These are phyloP conservation scores for Oryzias curvinotus DNA, from an alignment of 2,113 vertebrate species.

Conservation along the genomic window DNA sequence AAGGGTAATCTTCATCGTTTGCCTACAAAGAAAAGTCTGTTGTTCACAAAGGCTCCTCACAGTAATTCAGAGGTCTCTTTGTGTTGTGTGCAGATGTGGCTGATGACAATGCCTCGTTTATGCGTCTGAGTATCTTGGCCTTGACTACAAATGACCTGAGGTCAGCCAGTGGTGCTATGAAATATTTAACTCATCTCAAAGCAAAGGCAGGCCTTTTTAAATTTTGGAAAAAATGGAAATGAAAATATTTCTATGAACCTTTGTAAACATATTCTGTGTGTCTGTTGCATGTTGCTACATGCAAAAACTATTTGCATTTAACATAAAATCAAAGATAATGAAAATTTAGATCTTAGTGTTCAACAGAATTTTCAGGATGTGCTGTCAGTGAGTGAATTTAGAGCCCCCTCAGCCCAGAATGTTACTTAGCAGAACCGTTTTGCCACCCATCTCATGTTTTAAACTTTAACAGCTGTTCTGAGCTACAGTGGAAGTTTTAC, in stretches of 20 bases:
- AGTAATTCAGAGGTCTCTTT: conserved; percentile 22
- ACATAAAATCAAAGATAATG: too few relatives aligned
- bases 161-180: conserved; percentile 41
- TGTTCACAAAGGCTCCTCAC: conserved; percentile 8
- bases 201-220: conserved; percentile 6
- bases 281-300: too few relatives aligned
- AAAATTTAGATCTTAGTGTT: conserved; percentile 41
- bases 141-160: conserved; percentile 30
- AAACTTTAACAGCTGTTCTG: not conserved
- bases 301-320: too few relatives aligned
- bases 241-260: conserved; percentile 15
- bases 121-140: conserved; percentile 36
- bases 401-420: conserved; percentile 1
- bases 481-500: not conserved
- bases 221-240: conserved; percentile 15
- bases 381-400: not conserved
- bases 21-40: conserved; percentile 34
- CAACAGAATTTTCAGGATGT: conserved; percentile 18
- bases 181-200: conserved; percentile 49
- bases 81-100: conserved; percentile 19
- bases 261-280: too few relatives aligned
- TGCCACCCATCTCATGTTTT: not conserved
- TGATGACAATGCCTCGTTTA: conserved; percentile 44
- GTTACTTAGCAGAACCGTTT: not conserved
- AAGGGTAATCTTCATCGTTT: conserved; percentile 54